Evolutionary conservation across 2,888 invertebrate species (phyloP).

Genomic region (Calliopum simillimum): DNA sequence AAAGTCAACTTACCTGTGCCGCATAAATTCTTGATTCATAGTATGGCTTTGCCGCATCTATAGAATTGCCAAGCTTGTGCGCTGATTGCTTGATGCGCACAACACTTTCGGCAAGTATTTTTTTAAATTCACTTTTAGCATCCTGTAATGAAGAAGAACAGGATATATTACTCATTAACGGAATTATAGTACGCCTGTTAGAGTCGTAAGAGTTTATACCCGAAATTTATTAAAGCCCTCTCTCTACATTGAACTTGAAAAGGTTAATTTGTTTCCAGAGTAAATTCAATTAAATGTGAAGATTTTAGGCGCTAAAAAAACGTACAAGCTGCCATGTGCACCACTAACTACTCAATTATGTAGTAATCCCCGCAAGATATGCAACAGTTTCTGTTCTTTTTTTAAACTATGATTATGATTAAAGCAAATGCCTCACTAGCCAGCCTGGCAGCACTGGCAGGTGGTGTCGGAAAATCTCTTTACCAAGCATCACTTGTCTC

Average conservation of each 20-base stretch:
- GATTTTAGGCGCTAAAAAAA: too few species aligned
- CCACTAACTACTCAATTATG: background rate
- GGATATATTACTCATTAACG: background rate
- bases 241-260: background rate
- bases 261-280: too few species aligned
- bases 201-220: too few species aligned
- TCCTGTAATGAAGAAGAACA: constrained; percentile 69
- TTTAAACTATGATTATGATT: background rate
- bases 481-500: constrained; percentile 17
- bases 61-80: constrained; percentile 84
- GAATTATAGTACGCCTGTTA: background rate
- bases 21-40: constrained; percentile 89
- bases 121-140: constrained; percentile 83
- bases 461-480: constrained; percentile 9
- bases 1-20: constrained; percentile 74
- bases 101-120: constrained; percentile 85
- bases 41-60: constrained; percentile 89
- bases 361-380: constrained; percentile 22
- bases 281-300: too few species aligned
- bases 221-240: constrained; percentile 7
- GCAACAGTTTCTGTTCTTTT: constrained; percentile 9
- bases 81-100: constrained; percentile 83
- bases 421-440: background rate
- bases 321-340: too few species aligned
- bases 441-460: background rate